These are phyloP conservation scores for Equus przewalskii DNA, from an alignment of 2,113 vertebrate genomes.

Conservation along the genomic window DNA sequence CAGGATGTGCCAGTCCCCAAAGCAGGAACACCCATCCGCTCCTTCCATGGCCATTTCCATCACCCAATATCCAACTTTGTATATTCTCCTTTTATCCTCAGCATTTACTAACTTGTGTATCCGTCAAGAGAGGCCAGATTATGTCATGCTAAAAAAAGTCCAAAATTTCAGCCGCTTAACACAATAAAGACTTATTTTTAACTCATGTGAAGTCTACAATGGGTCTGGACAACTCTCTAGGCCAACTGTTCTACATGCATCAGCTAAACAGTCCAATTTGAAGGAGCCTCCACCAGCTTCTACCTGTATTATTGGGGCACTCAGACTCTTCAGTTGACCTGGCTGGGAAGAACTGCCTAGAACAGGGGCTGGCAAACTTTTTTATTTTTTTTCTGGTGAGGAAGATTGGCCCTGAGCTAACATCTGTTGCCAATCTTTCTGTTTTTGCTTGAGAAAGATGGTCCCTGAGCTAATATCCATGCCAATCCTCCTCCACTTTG, in stretches of 20 bases:
- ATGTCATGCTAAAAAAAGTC: background rate
- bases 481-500: too few relatives aligned
- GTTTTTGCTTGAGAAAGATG: too few relatives aligned
- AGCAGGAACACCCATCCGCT: background rate
- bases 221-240: background rate
- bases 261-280: background rate
- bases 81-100: background rate
- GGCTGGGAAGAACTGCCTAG: background rate
- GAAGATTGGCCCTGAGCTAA: too few relatives aligned
- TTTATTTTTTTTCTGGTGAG: too few relatives aligned
- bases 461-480: too few relatives aligned
- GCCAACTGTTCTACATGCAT: background rate
- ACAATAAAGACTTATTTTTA: slow-evolving; percentile 26
- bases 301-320: background rate
- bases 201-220: background rate
- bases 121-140: background rate
- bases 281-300: background rate
- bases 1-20: background rate
- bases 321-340: background rate
- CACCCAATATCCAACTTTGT: background rate
- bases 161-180: background rate
- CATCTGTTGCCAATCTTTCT: too few relatives aligned
- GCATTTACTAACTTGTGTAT: background rate
- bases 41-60: background rate
- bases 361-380: background rate